phyloP scores from a whole-genome alignment of 2,113 vertebrate genomes.

The Nothobranchius furzeri region DNA sequence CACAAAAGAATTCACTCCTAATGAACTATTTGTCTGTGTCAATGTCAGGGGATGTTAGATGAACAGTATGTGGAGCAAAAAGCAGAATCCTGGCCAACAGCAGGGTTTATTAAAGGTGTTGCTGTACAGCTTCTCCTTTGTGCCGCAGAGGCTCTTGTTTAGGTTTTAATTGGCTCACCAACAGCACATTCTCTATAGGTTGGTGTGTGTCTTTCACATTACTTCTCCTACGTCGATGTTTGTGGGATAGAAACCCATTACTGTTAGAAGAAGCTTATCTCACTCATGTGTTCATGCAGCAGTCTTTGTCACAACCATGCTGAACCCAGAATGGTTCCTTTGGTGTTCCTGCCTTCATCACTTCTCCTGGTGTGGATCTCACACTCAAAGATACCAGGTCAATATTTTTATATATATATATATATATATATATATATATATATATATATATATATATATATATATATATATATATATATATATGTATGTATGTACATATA shows the following conservation, averaged over 20 bases:
- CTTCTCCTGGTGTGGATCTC: slow-evolving; percentile 15
- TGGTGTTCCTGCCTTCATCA: background rate
- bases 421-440: too few relatives aligned
- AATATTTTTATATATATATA: slow-evolving; percentile 13
- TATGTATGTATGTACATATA: too few relatives aligned
- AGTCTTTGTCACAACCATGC: slow-evolving; percentile 22
- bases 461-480: too few relatives aligned
- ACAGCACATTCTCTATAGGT: slow-evolving; percentile 51
- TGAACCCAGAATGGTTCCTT: slow-evolving; percentile 4
- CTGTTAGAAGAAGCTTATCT: slow-evolving; percentile 34
- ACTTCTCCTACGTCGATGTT: slow-evolving; percentile 45
- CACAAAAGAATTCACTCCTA: slow-evolving; percentile 27
- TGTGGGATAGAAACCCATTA: slow-evolving; percentile 44
- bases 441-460: too few relatives aligned
- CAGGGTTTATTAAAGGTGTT: slow-evolving; percentile 58
- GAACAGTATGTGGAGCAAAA: slow-evolving; percentile 40
- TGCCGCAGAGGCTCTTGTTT: slow-evolving; percentile 54
- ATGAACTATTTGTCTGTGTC: slow-evolving; percentile 39
- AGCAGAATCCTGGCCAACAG: slow-evolving; percentile 38
- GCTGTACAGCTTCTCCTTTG: slow-evolving; percentile 35
- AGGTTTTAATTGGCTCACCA: slow-evolving; percentile 71
- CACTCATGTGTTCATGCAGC: slow-evolving; percentile 61
- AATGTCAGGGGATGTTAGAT: slow-evolving; percentile 32
- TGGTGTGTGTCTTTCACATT: slow-evolving; percentile 47
- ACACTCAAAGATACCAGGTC: slow-evolving; percentile 28